Percentiles rank a stretch among this genome's conserved stretches.
Evolutionary conservation across 2,113 vertebrate species (phyloP).

Genomic region (Catharus bicknelli): DNA sequence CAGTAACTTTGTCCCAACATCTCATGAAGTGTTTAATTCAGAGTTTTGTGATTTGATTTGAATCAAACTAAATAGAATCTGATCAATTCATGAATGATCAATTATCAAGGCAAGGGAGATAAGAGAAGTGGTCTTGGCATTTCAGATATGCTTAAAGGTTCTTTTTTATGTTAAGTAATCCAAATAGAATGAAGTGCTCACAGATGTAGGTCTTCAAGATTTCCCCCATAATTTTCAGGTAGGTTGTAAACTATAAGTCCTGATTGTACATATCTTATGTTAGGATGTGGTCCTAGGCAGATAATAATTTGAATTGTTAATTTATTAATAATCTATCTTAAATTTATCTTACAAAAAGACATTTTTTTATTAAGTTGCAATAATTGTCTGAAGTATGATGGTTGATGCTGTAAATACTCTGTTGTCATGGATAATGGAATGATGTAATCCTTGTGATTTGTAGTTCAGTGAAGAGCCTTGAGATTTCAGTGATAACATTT

Average conservation of each 20-base stretch:
- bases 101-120: neutral
- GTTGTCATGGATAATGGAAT: neutral
- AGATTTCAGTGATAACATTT: neutral
- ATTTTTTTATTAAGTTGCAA: neutral
- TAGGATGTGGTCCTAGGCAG: neutral
- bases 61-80: neutral
- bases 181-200: neutral
- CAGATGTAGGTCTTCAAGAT: neutral
- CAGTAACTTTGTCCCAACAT: neutral
- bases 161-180: neutral
- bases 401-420: neutral
- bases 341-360: neutral
- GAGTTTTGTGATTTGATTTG: neutral
- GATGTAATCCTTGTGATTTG: neutral
- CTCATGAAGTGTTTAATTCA: neutral
- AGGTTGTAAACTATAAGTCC: neutral
- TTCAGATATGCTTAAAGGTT: neutral
- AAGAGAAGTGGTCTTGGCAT: neutral
- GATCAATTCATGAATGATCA: neutral
- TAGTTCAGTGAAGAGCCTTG: neutral
- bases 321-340: neutral
- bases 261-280: neutral
- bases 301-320: neutral
- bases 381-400: neutral
- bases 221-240: neutral